phyloP scores from a whole-genome alignment of 2,113 vertebrate species.

The Tautogolabrus adspersus region DNA sequence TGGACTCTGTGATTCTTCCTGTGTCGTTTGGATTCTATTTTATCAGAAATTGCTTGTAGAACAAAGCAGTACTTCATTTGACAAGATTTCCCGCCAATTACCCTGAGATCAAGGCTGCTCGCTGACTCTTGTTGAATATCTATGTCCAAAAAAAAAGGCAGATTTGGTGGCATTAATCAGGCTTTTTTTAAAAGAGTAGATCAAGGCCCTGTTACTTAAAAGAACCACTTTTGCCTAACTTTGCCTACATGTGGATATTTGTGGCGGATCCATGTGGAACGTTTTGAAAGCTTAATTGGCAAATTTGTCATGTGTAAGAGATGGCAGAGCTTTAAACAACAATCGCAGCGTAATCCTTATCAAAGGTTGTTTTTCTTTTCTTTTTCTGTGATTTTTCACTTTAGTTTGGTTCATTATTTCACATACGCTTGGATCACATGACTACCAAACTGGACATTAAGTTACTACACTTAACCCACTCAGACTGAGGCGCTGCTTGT shows the following conservation, averaged over 20 bases:
- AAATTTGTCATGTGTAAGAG: neutral
- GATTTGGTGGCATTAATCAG: conserved; percentile 26
- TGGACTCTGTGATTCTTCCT: neutral
- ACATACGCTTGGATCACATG: neutral
- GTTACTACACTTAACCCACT: neutral
- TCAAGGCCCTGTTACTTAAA: neutral
- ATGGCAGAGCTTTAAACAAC: neutral
- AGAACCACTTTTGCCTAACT: too few relatives aligned
- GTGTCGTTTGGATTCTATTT: neutral
- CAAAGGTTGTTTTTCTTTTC: neutral
- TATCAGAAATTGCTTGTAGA: conserved; percentile 31
- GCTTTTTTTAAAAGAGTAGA: neutral
- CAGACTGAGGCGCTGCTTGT: too few relatives aligned
- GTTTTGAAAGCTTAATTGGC: conserved; percentile 5
- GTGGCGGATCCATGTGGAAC: too few relatives aligned
- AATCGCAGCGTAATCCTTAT: neutral
- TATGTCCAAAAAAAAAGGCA: conserved; percentile 34
- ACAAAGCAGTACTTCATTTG: conserved; percentile 39
- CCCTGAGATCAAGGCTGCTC: conserved; percentile 49
- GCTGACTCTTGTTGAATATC: conserved; percentile 1
- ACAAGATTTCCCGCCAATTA: conserved; percentile 60
- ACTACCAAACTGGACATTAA: neutral
- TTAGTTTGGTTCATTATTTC: neutral
- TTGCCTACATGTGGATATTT: too few relatives aligned
- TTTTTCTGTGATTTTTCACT: neutral